Percentiles rank a stretch among this genome's conserved stretches.
Conservation (phyloP, 1,140 invertebrate species). For the Reticulitermes speratus region DNA sequence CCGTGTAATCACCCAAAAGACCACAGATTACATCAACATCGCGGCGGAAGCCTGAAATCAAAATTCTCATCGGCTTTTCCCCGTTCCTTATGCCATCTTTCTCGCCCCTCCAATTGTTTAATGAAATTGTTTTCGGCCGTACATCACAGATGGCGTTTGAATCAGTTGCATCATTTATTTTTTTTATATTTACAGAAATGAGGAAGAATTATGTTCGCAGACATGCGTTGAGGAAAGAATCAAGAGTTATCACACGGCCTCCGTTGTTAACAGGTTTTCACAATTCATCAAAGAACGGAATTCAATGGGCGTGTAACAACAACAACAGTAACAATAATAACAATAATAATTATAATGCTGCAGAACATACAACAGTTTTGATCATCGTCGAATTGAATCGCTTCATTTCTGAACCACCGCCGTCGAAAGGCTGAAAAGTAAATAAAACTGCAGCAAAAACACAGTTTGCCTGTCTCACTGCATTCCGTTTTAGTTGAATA, state of each 20-base stretch:
- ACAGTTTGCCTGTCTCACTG: not conserved
- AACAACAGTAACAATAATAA: no score
- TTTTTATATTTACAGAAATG: not conserved
- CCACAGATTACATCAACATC: no score
- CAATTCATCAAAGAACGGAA: not conserved
- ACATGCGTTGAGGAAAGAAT: not conserved
- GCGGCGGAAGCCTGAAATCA: no score
- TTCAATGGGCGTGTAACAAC: not conserved
- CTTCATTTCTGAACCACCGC: not conserved
- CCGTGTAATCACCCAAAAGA: no score
- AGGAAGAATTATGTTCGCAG: not conserved
- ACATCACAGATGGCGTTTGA: slow-evolving; percentile 25
- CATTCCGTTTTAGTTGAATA: not conserved
- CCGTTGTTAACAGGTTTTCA: not conserved
- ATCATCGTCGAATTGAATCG: not conserved
- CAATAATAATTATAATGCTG: no score
- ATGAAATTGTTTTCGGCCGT: slow-evolving; percentile 28
- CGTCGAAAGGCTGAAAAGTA: not conserved
- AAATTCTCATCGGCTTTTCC: slow-evolving; percentile 18
- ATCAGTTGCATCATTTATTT: slow-evolving; percentile 17
- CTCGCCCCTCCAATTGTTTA: slow-evolving; percentile 19
- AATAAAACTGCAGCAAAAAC: not conserved
- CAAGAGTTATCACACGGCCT: not conserved
- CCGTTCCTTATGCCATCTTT: slow-evolving; percentile 22
- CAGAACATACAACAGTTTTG: not conserved